phyloP scores from a whole-genome alignment of 2,888 invertebrate genomes.

The Epinotia ramella region DNA sequence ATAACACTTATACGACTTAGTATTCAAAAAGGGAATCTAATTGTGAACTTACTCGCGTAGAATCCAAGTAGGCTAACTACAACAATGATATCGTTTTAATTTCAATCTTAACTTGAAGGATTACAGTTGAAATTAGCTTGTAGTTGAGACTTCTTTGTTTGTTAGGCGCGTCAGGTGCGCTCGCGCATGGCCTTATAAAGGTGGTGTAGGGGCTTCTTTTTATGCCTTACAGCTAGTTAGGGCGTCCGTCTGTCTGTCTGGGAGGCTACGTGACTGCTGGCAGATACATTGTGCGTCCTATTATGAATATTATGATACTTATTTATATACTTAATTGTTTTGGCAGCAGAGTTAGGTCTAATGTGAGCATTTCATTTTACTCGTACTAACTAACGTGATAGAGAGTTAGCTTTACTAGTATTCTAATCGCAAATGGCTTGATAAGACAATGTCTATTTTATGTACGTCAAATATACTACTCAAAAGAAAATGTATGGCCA shows the following conservation, averaged over 20 bases:
- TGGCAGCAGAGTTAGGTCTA: neutral
- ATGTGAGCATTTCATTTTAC: neutral
- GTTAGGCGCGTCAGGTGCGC: constrained; percentile 12
- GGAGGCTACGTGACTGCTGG: constrained; percentile 58
- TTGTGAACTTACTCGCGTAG: constrained; percentile 14
- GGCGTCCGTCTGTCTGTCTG: constrained; percentile 65
- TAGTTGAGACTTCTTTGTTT: constrained; percentile 24
- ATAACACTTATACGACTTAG: constrained; percentile 44
- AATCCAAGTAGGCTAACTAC: neutral
- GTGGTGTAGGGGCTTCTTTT: constrained; percentile 36
- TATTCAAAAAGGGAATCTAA: constrained; percentile 39
- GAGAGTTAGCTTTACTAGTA: too few relatives aligned
- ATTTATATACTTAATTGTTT: neutral
- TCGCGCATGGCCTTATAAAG: constrained; percentile 36
- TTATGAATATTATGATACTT: neutral
- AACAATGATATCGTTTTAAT: neutral
- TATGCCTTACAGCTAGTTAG: constrained; percentile 50
- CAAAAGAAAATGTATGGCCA: too few relatives aligned
- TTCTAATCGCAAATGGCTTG: too few relatives aligned
- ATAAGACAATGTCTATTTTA: too few relatives aligned
- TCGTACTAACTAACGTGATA: neutral
- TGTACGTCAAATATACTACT: too few relatives aligned
- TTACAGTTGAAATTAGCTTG: neutral
- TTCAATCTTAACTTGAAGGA: neutral
- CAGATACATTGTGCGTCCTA: constrained; percentile 46